Conservation (phyloP, 2,888 invertebrate genomes). For the Serripes groenlandicus region DNA sequence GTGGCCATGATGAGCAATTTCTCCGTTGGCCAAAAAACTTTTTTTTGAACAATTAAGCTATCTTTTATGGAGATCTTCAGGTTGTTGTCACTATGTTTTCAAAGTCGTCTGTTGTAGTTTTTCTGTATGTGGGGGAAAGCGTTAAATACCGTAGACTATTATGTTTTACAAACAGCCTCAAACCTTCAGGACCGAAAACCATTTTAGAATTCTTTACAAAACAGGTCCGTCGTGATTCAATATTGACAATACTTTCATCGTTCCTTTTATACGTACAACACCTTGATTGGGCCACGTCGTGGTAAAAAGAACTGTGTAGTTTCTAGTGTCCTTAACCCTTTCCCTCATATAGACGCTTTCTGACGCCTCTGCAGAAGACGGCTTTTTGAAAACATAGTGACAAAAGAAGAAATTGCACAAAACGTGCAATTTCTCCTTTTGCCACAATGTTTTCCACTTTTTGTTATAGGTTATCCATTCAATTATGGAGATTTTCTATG, state of each 20-base stretch:
- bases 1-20: too few relatives aligned
- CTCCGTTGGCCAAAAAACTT: too few relatives aligned
- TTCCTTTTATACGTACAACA: conserved; percentile 1
- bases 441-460: background rate
- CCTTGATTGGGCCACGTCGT: conserved; percentile 11
- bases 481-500: too few relatives aligned
- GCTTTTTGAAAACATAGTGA: background rate
- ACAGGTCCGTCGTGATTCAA: conserved; percentile 3
- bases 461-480: too few relatives aligned
- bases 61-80: too few relatives aligned
- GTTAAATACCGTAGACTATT: background rate
- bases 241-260: conserved; percentile 13
- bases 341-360: too few relatives aligned
- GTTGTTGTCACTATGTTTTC: too few relatives aligned
- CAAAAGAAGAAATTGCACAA: background rate
- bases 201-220: conserved; percentile 12
- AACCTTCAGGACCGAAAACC: background rate
- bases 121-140: too few relatives aligned
- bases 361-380: too few relatives aligned
- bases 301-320: background rate
- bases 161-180: background rate
- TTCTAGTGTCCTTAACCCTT: background rate
- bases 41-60: too few relatives aligned
- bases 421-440: background rate
- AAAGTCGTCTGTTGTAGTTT: too few relatives aligned